A percentile compares a stretch with the other conserved stretches of the same genome.
Conservation (phyloP, 2,797 vertebrate species). For the Percopsis omiscomaycus region DNA sequence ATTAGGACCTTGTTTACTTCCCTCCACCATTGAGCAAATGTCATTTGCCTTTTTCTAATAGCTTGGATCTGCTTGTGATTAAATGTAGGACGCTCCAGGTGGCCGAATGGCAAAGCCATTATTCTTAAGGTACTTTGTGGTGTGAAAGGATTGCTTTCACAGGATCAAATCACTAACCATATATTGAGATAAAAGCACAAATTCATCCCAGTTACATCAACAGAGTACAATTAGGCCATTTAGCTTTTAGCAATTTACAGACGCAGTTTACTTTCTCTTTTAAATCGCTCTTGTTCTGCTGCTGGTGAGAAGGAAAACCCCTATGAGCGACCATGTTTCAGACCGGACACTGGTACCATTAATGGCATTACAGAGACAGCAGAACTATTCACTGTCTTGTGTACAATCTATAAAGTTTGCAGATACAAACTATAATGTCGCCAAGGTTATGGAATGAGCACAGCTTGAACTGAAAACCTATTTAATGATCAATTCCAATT, state of each 20-base stretch:
- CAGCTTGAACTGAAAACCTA: neutral
- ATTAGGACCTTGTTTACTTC: conserved; percentile 49
- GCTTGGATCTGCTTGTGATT: conserved; percentile 42
- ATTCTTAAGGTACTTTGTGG: conserved; percentile 2
- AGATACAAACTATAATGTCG: neutral
- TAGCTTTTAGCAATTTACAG: neutral
- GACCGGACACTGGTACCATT: too few relatives aligned
- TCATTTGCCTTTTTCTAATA: conserved; percentile 41
- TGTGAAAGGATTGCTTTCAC: conserved; percentile 6
- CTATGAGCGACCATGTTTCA: neutral
- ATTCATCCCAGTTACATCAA: conserved; percentile 6
- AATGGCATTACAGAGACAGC: neutral
- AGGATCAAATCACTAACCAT: conserved; percentile 15
- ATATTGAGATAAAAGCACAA: conserved; percentile 7
- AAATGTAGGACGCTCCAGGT: conserved; percentile 34
- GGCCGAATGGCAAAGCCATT: conserved; percentile 12
- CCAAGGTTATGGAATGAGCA: neutral
- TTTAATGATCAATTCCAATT: neutral
- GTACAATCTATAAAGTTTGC: neutral
- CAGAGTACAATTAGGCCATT: neutral
- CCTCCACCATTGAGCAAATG: conserved; percentile 44
- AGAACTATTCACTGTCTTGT: neutral
- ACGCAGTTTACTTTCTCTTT: neutral
- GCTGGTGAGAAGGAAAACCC: too few relatives aligned
- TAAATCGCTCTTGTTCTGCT: too few relatives aligned